Evolutionary conservation across 2,888 invertebrate genomes (phyloP).

Genomic region (Scrobipalpa costella): DNA sequence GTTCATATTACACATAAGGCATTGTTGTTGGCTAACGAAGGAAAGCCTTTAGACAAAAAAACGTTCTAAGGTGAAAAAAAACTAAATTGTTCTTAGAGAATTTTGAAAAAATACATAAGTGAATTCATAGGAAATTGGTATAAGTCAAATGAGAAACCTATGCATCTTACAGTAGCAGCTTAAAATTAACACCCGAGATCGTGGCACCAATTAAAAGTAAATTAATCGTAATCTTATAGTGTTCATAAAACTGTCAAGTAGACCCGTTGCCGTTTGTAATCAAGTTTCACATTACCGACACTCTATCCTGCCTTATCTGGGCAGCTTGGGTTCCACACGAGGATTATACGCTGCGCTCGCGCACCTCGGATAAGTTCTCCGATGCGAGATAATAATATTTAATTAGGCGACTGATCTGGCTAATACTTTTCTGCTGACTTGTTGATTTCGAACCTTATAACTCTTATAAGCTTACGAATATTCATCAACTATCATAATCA

Average conservation of each 20-base stretch:
- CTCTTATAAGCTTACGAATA: neutral
- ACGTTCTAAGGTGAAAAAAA: neutral
- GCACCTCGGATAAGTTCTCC: slow-evolving; percentile 43
- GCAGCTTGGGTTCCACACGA: slow-evolving; percentile 40
- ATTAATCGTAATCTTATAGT: slow-evolving; percentile 17
- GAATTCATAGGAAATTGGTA: neutral
- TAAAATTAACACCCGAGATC: slow-evolving; percentile 7
- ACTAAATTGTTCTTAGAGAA: too few relatives aligned
- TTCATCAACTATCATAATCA: neutral
- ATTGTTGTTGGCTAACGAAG: neutral
- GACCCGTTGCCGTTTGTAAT: slow-evolving; percentile 40
- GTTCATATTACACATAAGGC: neutral
- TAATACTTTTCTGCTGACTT: neutral
- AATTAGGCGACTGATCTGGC: slow-evolving; percentile 15
- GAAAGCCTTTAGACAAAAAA: neutral
- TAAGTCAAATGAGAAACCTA: neutral
- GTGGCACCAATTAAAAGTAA: slow-evolving; percentile 25
- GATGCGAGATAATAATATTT: slow-evolving; percentile 31
- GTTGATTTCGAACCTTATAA: neutral
- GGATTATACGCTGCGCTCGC: slow-evolving; percentile 34
- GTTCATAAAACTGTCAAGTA: slow-evolving; percentile 39
- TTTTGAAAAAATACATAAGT: too few relatives aligned
- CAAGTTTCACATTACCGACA: slow-evolving; percentile 52
- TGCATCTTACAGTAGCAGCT: slow-evolving; percentile 4
- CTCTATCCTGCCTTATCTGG: slow-evolving; percentile 51